These are phyloP conservation scores for Coluber constrictor DNA, from an alignment of 2,797 vertebrate genomes.

Conservation along the genomic window DNA sequence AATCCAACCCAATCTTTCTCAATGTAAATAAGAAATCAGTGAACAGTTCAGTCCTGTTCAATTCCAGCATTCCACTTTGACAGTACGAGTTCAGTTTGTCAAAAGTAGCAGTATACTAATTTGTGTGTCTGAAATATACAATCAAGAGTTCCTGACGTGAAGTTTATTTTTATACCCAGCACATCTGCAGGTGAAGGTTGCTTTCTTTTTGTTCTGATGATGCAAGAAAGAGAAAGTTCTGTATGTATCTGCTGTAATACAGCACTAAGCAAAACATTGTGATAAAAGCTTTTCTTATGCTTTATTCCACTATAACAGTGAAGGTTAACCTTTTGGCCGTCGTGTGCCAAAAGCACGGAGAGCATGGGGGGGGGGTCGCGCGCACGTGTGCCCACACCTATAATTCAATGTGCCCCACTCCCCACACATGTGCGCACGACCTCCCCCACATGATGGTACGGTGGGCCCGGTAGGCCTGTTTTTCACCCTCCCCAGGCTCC, in stretches of 20 bases:
- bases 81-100: not conserved
- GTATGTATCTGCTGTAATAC: not conserved
- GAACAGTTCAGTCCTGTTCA: not conserved
- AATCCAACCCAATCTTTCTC: not conserved
- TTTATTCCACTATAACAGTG: not conserved
- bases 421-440: no score
- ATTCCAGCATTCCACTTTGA: not conserved
- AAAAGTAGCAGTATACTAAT: not conserved
- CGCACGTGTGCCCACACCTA: no score
- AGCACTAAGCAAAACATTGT: not conserved
- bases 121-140: not conserved
- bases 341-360: no score
- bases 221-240: not conserved
- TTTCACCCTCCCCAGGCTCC: no score
- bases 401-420: no score
- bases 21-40: not conserved
- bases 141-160: not conserved
- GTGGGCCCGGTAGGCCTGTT: no score
- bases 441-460: no score
- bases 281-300: not conserved
- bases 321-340: no score
- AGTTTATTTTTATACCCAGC: not conserved
- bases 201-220: not conserved
- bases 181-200: not conserved
- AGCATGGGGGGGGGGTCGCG: no score